Percentiles rank a stretch among this genome's conserved stretches.
Conservation (phyloP, 2,113 vertebrate species). For the Nematolebias whitei region DNA sequence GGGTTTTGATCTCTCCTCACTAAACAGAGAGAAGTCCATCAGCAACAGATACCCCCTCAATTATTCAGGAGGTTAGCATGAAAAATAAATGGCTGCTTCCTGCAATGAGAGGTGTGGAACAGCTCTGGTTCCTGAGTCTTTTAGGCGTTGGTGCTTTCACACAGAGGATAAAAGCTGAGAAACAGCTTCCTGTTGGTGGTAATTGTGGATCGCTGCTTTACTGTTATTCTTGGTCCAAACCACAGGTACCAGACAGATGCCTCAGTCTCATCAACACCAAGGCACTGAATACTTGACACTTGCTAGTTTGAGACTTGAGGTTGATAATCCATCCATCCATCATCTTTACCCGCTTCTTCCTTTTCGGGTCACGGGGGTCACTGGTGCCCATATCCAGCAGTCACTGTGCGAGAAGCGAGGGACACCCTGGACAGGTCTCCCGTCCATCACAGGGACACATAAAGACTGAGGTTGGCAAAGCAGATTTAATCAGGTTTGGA, state of each 20-base stretch:
- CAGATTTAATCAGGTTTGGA: neutral
- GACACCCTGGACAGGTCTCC: too few relatives aligned
- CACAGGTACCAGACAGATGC: neutral
- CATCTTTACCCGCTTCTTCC: too few relatives aligned
- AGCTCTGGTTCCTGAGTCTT: slow-evolving; percentile 27
- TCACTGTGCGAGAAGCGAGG: too few relatives aligned
- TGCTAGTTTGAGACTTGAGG: neutral
- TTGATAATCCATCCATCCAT: neutral
- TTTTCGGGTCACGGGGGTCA: too few relatives aligned
- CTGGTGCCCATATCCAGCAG: too few relatives aligned
- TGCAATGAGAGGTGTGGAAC: slow-evolving; percentile 40
- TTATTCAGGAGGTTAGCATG: slow-evolving; percentile 67
- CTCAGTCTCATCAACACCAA: slow-evolving; percentile 2
- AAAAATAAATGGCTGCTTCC: slow-evolving; percentile 72
- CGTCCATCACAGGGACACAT: too few relatives aligned
- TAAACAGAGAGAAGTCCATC: slow-evolving; percentile 61
- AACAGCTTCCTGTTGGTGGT: slow-evolving; percentile 28
- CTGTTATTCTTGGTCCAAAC: neutral
- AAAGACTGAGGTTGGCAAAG: too few relatives aligned
- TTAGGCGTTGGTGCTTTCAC: slow-evolving; percentile 4
- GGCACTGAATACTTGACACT: neutral
- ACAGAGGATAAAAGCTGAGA: neutral
- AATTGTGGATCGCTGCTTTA: slow-evolving; percentile 4
- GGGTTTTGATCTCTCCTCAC: slow-evolving; percentile 51
- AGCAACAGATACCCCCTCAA: slow-evolving; percentile 67